Conservation (phyloP, 2,888 invertebrate species). For the Alloscopus bannaensis region DNA sequence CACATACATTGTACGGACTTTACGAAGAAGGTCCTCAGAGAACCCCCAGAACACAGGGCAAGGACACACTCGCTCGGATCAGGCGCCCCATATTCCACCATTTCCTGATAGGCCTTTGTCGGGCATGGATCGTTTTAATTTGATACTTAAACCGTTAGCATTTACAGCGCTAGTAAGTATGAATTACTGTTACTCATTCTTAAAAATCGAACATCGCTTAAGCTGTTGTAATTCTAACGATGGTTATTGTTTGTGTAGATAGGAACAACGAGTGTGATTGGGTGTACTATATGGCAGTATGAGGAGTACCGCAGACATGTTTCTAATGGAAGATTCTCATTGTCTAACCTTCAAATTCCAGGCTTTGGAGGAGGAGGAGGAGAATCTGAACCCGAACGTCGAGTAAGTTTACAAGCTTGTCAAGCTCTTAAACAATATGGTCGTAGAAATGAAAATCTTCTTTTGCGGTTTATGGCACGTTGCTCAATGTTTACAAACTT, state of each 20-base stretch:
- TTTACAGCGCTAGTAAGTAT: constrained; percentile 70
- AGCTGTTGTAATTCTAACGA: not conserved
- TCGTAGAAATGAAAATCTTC: not conserved
- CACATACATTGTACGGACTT: constrained; percentile 22
- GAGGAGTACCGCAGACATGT: constrained; percentile 79
- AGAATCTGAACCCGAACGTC: constrained; percentile 19
- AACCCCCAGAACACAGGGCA: not conserved
- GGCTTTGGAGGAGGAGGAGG: constrained; percentile 36
- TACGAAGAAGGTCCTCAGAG: constrained; percentile 35
- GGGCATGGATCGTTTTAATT: constrained; percentile 61
- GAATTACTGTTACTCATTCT: not conserved
- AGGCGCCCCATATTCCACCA: constrained; percentile 27
- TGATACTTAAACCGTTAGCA: constrained; percentile 67
- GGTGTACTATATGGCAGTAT: constrained; percentile 92
- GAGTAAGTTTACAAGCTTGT: constrained; percentile 1
- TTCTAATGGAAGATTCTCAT: constrained; percentile 57
- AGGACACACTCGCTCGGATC: constrained; percentile 9
- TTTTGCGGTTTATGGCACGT: not conserved
- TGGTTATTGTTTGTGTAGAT: constrained; percentile 77
- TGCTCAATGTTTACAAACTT: not conserved
- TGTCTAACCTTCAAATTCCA: constrained; percentile 52
- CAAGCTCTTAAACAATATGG: not conserved
- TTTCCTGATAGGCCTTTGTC: constrained; percentile 41
- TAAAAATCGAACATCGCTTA: not conserved
- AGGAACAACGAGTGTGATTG: constrained; percentile 82